Evolutionary conservation across 37 sponge, comb jelly and placozoan genomes (phyloP).

Genomic region (Axinella damicornis): DNA sequence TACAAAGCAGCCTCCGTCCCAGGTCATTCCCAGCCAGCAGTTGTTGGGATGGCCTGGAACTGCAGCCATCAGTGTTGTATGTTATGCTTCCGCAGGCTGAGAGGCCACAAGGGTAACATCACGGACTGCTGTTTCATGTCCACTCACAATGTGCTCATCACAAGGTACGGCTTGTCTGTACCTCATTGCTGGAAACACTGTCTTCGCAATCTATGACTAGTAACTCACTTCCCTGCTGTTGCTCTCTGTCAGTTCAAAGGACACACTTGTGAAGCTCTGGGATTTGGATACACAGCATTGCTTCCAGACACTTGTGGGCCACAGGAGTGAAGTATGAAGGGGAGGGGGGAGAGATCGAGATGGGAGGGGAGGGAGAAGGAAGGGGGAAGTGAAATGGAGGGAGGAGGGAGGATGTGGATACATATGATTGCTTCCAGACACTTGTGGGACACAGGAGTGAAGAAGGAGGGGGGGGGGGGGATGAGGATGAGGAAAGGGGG

Average conservation of each 20-base stretch:
- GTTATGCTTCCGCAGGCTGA: conserved; percentile 63
- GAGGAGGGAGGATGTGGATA: conserved; percentile 73
- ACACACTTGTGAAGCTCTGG: conserved; percentile 93
- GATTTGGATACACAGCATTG: conserved; percentile 95
- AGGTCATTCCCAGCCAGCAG: no score
- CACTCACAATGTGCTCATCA: conserved; percentile 67
- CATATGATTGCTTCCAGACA: conserved; percentile 96
- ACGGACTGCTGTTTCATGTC: conserved; percentile 66
- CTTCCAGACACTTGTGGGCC: conserved; percentile 86
- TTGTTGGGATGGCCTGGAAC: no score
- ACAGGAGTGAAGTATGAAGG: conserved; percentile 77
- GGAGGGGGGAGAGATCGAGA: conserved; percentile 13
- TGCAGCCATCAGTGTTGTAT: no score
- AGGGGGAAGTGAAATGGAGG: not conserved
- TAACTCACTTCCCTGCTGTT: not conserved
- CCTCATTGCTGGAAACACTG: no score
- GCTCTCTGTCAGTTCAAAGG: conserved; percentile 77
- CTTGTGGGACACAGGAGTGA: conserved; percentile 78
- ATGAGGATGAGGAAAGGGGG: not conserved
- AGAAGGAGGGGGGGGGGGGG: conserved; percentile 45
- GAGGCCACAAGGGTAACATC: conserved; percentile 91
- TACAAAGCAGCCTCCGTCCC: no score
- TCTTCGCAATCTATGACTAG: not conserved
- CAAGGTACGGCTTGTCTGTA: conserved; percentile 62
- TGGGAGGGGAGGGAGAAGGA: no score